Evolutionary conservation across 2,113 vertebrate genomes (phyloP).

Genomic region (Myiozetetes cayanensis): DNA sequence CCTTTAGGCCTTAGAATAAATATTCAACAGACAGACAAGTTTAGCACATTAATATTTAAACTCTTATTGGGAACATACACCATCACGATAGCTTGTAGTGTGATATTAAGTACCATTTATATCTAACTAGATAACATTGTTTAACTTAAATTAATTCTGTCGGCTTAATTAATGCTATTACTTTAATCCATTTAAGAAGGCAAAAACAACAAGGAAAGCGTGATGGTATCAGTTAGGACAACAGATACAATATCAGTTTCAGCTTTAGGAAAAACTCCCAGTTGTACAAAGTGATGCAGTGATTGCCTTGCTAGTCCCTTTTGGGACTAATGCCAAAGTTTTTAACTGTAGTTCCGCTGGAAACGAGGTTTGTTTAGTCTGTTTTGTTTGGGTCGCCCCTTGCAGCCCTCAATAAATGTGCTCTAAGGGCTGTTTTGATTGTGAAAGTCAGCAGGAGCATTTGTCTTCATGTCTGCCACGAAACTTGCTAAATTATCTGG

Average conservation of each 20-base stretch:
- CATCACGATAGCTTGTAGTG: neutral
- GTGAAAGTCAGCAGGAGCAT: constrained; percentile 25
- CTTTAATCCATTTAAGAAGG: constrained; percentile 16
- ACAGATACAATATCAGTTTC: neutral
- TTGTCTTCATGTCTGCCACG: constrained; percentile 38
- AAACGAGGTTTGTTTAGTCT: neutral
- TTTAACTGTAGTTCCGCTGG: neutral
- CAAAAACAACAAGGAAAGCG: neutral
- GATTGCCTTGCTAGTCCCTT: neutral
- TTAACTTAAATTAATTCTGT: constrained; percentile 9
- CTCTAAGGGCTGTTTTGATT: constrained; percentile 8
- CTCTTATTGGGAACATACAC: neutral
- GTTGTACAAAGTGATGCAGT: neutral
- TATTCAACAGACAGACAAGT: neutral
- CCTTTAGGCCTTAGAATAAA: neutral
- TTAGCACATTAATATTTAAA: neutral
- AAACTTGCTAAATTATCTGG: constrained; percentile 44
- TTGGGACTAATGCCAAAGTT: neutral
- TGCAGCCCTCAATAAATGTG: constrained; percentile 3
- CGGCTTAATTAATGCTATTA: constrained; percentile 25
- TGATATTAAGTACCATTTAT: neutral
- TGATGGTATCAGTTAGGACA: neutral
- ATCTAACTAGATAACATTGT: constrained; percentile 7
- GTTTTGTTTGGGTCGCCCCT: neutral
- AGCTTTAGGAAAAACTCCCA: neutral